Evolutionary conservation across 2,888 invertebrate species (phyloP).

Genomic region (Hedya salicella): DNA sequence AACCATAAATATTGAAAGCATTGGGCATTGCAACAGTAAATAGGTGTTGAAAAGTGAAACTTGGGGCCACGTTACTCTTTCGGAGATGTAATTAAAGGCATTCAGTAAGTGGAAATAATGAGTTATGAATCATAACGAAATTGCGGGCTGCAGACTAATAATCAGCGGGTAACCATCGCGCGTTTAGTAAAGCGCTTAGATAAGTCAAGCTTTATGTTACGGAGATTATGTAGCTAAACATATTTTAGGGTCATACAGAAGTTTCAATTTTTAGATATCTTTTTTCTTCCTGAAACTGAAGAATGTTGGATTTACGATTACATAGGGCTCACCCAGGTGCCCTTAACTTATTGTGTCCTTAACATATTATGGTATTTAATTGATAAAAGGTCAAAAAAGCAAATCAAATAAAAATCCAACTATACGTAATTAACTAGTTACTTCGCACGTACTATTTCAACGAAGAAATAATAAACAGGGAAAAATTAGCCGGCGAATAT

Average conservation of each 20-base stretch:
- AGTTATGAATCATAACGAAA: conserved; percentile 41
- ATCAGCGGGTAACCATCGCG: conserved; percentile 27
- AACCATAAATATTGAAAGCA: conserved; percentile 26
- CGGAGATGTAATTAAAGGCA: conserved; percentile 49
- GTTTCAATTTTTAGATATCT: too few relatives aligned
- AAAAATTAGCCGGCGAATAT: neutral
- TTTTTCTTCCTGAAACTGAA: too few relatives aligned
- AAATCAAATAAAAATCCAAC: too few relatives aligned
- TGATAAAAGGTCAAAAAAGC: too few relatives aligned
- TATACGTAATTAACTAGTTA: too few relatives aligned
- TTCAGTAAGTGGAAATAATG: conserved; percentile 43
- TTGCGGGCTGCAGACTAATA: conserved; percentile 25
- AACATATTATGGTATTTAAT: too few relatives aligned
- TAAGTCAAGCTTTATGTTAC: conserved; percentile 15
- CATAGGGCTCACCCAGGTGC: too few relatives aligned
- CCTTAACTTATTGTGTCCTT: too few relatives aligned
- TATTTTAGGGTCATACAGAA: too few relatives aligned
- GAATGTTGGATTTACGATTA: too few relatives aligned
- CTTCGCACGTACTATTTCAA: too few relatives aligned
- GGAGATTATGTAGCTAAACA: neutral
- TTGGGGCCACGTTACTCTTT: conserved; percentile 53
- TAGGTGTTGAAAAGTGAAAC: conserved; percentile 65
- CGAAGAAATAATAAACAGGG: too few relatives aligned
- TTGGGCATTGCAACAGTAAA: conserved; percentile 50
- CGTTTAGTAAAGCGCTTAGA: conserved; percentile 25